Evolutionary conservation across 92 coral and sea anemone species (phyloP).

Genomic region (Heliopora coerulea): DNA sequence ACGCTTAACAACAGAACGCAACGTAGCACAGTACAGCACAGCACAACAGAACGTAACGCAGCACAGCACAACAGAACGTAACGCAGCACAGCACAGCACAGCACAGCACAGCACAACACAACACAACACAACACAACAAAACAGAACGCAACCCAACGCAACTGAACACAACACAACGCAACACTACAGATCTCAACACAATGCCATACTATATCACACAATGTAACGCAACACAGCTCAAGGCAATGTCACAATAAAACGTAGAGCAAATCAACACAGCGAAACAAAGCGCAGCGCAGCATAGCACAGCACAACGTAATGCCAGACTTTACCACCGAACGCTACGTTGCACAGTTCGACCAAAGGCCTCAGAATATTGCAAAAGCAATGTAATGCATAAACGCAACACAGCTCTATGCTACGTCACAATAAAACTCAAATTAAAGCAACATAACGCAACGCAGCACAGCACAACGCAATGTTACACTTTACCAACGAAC

Average conservation of each 20-base stretch:
- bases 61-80: constrained; percentile 13
- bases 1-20: not conserved
- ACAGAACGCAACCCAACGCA: not conserved
- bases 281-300: too few species aligned
- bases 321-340: too few species aligned
- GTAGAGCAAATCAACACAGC: too few species aligned
- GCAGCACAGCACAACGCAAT: not conserved
- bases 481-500: too few species aligned
- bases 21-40: constrained; percentile 2
- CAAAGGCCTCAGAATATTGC: too few species aligned
- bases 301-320: too few species aligned
- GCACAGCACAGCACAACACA: constrained; percentile 15
- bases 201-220: not conserved
- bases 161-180: constrained; percentile 4
- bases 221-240: too few species aligned
- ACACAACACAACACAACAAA: constrained; percentile 17
- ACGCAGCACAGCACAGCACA: constrained; percentile 17
- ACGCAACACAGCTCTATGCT: too few species aligned
- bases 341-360: too few species aligned
- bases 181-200: constrained; percentile 4
- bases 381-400: too few species aligned
- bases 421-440: too few species aligned
- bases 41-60: constrained; percentile 4
- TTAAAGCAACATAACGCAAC: not conserved
- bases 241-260: too few species aligned